Evolutionary conservation across 1,140 invertebrate genomes (phyloP), one percentile per base, ranked within the genome.

Genomic region (Parasteatoda tepidariorum): DNA sequence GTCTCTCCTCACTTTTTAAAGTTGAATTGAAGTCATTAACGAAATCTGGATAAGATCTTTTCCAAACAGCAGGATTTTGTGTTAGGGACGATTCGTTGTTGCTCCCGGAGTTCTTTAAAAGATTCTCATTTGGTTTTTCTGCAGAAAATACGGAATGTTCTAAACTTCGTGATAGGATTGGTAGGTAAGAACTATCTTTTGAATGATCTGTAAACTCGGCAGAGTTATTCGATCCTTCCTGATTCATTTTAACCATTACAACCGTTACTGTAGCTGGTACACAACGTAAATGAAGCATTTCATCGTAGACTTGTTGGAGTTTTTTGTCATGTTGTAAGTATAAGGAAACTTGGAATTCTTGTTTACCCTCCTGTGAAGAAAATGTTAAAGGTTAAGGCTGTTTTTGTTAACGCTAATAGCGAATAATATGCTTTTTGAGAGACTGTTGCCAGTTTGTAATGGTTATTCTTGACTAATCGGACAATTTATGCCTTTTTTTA

Each of bases 261-360:
- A 9, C 18, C 38, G 9, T 48, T 48, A 48, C 18, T 48, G 38
- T 48, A 48, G 38, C 18, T 48, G 92, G 82, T 13, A 87, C 86
- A 81, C 92, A 93, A 13, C 90, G 89, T 5, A 94, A 90, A 5
- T 90, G 88, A 54, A 91, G 87, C 84, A 93, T 91, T 84, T 93
- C 92, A 86, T 94, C 93, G 0, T 91, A 91, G 34, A 92, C 92
- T 87, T 94, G 93, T 84, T 93, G 92, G 30, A 94, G 87, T 85
- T 92, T 91, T 61, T 90, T 90, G 86, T 94, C 93, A 91, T 93
- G 93, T 87, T 94, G 93, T 0, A 94, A 89, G 66, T 94, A 91
- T 54, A 94, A 87, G 3, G 91, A 90, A 2, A 93, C 91, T 6
- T 91, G 91, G 86, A 93, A 93, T 85, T 92, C 91, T 85, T 93